These are phyloP conservation scores for Acyrthosiphon pisum DNA, from an alignment of 1,140 invertebrate genomes.

Conservation along the genomic window DNA sequence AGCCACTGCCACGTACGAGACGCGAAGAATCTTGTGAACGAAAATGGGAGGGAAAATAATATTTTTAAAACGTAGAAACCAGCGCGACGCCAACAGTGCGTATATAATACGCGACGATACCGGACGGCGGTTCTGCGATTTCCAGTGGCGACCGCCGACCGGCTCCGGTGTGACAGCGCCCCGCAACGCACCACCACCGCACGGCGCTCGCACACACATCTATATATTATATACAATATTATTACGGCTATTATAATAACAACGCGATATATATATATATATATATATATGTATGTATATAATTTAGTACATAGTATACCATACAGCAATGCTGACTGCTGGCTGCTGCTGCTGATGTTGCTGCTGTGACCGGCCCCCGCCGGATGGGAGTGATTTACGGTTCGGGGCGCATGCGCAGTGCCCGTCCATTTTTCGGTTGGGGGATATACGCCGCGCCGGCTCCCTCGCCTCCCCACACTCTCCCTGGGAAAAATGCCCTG, in stretches of 20 bases:
- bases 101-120: neutral
- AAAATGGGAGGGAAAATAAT: slow-evolving; percentile 24
- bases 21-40: neutral
- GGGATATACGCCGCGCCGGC: slow-evolving; percentile 14
- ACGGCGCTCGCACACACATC: too few relatives aligned
- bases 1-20: neutral
- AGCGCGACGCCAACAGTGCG: neutral
- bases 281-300: neutral
- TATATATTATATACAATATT: neutral
- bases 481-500: slow-evolving; percentile 33
- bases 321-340: neutral
- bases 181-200: neutral
- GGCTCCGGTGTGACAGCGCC: neutral
- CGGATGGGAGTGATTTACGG: slow-evolving; percentile 47
- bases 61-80: neutral
- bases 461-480: neutral
- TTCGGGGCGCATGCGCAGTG: slow-evolving; percentile 22
- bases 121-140: neutral
- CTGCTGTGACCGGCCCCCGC: neutral
- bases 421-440: slow-evolving; percentile 46
- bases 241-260: neutral
- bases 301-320: neutral
- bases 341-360: neutral
- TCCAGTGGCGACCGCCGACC: neutral
- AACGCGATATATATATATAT: neutral